Evolutionary conservation across 1,140 invertebrate species (phyloP).

Genomic region (Battus philenor): DNA sequence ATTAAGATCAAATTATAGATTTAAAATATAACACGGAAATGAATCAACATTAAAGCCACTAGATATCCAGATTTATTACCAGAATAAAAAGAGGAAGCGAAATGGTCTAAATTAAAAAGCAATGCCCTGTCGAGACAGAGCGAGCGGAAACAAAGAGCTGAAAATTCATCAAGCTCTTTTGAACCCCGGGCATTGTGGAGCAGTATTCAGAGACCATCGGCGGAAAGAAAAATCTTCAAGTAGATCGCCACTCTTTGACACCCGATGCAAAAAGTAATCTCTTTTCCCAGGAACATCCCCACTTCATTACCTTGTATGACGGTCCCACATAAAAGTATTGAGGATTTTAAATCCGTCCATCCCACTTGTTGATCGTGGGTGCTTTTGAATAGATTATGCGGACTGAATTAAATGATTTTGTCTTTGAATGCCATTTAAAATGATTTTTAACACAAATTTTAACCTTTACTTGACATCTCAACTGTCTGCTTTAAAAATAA

Average conservation of each 20-base stretch:
- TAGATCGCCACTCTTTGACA: constrained; percentile 72
- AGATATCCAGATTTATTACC: constrained; percentile 64
- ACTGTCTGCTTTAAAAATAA: no score
- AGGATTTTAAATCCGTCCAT: constrained; percentile 47
- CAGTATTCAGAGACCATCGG: constrained; percentile 64
- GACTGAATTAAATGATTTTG: constrained; percentile 59
- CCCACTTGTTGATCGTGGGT: constrained; percentile 63
- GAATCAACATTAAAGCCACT: constrained; percentile 49
- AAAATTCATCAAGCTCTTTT: constrained; percentile 73
- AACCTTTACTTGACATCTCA: no score
- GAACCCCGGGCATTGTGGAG: constrained; percentile 66
- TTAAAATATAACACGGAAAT: constrained; percentile 35
- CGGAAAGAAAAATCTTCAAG: constrained; percentile 67
- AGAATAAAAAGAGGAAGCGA: constrained; percentile 62
- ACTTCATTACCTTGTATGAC: constrained; percentile 65
- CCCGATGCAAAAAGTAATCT: constrained; percentile 65
- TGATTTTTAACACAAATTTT: no score
- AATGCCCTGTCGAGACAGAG: constrained; percentile 67
- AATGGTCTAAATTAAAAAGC: constrained; percentile 74
- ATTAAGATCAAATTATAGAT: constrained; percentile 24
- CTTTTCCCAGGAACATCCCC: constrained; percentile 50
- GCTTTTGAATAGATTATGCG: constrained; percentile 59
- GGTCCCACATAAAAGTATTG: constrained; percentile 50
- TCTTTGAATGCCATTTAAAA: constrained; percentile 35
- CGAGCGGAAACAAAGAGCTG: constrained; percentile 66